A percentile compares a stretch with the other conserved stretches of the same genome.
Conservation (phyloP, 2,888 invertebrate species). For the Eurytoma californica region DNA sequence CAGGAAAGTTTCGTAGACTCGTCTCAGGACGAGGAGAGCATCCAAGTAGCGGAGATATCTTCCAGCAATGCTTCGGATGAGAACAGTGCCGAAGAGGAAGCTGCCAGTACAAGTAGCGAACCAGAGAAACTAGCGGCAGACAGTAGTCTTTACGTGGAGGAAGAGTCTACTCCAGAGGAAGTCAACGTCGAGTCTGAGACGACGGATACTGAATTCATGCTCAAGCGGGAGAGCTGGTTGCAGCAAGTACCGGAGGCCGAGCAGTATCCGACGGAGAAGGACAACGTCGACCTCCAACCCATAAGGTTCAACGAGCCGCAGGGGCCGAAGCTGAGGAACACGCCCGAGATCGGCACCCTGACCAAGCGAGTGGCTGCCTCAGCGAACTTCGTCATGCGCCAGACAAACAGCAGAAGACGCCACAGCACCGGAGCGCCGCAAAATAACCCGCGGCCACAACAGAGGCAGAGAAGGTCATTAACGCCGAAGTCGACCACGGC, state of each 20-base stretch:
- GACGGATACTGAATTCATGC: slow-evolving; percentile 31
- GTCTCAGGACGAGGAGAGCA: slow-evolving; percentile 58
- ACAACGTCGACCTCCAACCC: slow-evolving; percentile 13
- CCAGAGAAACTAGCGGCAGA: slow-evolving; percentile 12
- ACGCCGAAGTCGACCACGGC: slow-evolving; percentile 28
- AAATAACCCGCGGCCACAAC: slow-evolving; percentile 36
- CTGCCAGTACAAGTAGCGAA: background rate
- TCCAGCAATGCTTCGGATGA: slow-evolving; percentile 65
- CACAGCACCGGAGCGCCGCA: slow-evolving; percentile 44
- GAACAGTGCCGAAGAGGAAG: background rate
- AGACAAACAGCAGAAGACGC: slow-evolving; percentile 50
- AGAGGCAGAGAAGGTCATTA: slow-evolving; percentile 38
- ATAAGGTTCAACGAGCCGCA: slow-evolving; percentile 49
- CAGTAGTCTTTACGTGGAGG: slow-evolving; percentile 12
- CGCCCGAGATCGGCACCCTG: slow-evolving; percentile 1
- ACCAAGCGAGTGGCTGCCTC: background rate
- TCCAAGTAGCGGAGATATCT: slow-evolving; percentile 69
- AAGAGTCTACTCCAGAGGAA: background rate
- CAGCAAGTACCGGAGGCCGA: slow-evolving; percentile 54
- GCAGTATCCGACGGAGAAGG: slow-evolving; percentile 23
- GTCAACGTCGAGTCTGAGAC: background rate
- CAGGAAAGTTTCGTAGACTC: background rate
- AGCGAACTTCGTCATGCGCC: slow-evolving; percentile 21
- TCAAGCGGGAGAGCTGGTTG: slow-evolving; percentile 44
- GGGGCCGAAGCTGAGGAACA: slow-evolving; percentile 40